Percentiles rank a stretch among this genome's conserved stretches.
These are phyloP conservation scores for Mesocricetus auratus DNA, from an alignment of 2,113 vertebrate species.

Conservation along the genomic window DNA sequence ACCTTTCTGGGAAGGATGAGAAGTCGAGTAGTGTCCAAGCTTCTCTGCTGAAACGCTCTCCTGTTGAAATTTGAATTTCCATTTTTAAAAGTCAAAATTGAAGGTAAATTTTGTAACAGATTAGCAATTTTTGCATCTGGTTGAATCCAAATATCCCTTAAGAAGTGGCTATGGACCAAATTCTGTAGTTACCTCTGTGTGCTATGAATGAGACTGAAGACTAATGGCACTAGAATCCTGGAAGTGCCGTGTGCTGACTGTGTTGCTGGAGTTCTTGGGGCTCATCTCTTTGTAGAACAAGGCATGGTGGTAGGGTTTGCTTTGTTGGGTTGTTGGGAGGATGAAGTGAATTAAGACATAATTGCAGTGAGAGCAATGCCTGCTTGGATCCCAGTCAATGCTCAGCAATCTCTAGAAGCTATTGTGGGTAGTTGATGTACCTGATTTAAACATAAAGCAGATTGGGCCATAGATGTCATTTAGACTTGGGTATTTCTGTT, in stretches of 20 bases:
- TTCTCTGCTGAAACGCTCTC: constrained; percentile 41
- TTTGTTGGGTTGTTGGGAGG: constrained; percentile 22
- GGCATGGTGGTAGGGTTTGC: too few species aligned
- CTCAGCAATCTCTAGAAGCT: neutral
- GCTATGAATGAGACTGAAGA: too few species aligned
- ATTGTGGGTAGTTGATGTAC: neutral
- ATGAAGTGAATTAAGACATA: constrained; percentile 16
- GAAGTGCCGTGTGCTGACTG: neutral
- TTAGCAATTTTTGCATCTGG: neutral
- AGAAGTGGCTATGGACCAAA: neutral
- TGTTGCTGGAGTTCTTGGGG: neutral
- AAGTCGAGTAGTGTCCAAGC: neutral
- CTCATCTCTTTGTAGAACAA: neutral
- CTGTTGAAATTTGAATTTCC: constrained; percentile 28
- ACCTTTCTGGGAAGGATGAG: constrained; percentile 42
- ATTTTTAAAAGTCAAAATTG: neutral
- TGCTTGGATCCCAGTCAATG: neutral
- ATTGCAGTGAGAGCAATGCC: neutral
- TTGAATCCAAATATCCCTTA: neutral
- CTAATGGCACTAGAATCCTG: neutral
- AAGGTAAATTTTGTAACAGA: neutral
- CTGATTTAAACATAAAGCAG: constrained; percentile 29
- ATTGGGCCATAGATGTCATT: neutral
- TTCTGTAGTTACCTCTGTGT: neutral
- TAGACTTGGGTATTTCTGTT: constrained; percentile 6